Evolutionary conservation across 2,797 vertebrate genomes (phyloP), one percentile per base, ranked within the genome.

Genomic region (Paramormyrops hopkinsi): DNA sequence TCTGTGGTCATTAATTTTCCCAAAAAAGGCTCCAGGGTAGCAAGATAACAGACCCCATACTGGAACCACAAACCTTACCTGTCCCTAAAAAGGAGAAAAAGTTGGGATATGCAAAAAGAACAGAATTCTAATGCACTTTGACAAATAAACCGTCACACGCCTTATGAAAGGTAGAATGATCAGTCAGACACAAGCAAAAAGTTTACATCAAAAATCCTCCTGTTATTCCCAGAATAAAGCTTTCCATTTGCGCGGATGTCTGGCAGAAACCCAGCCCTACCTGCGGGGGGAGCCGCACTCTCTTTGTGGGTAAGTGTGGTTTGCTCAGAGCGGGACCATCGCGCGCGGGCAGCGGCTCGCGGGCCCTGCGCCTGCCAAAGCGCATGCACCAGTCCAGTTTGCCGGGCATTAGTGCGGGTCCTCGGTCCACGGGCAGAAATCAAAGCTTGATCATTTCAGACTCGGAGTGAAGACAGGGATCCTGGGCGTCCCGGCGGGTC

Each of bases 381-480:
- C 90, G 94, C 91, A 96, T 94, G 92, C 91, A 95, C 48, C 73
- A 87, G 92, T 93, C 91, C 93, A 95, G 94, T 92, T 93, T 92
- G 89, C 85, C 22, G 22, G 87, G 51, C 92, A 93, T 89, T 92
- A 92, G 91, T 92, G 91, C 89, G 88, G n/a, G 2, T 12, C 92
- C 90, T 76, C 93, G 91, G 25, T 86, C 51, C 84, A 56, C 14
- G 4, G 86, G 17, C 8, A 33, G 56, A 9, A 62, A 44, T 44
- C 33, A 59, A 22, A 41, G 17, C 29, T 6, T 41, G 50, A 33
- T 17, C 89, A 88, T 90, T 33, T n/a, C 44, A 46, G 46, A 53
- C 19, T 29, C 1, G 4, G 8, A 44, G 53, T 5, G 33, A 25
- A 79, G 41, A 33, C 48, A 46, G 76, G 7, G 6, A 53, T 51